Evolutionary conservation across 2,888 invertebrate species (phyloP), one percentile per base, ranked within the genome.

Genomic region (Micropterix aruncella): DNA sequence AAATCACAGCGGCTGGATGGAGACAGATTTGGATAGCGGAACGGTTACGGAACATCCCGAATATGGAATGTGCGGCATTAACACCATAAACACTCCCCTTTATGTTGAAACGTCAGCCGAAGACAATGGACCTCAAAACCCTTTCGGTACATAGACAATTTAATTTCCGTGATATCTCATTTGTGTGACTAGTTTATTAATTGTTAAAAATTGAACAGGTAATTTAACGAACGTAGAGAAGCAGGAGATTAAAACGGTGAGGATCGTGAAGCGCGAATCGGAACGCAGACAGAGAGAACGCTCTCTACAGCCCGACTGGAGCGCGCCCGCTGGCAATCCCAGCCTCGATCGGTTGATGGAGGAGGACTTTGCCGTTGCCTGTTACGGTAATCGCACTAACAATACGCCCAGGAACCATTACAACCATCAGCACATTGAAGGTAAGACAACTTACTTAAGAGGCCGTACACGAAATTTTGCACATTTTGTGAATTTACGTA

Each of bases 241-340:
- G 53, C 79, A 84, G 60, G 91, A 92, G 65, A 88, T 89, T 46
- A 90, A 92, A 73, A 93, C 93, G 0, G 93, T 94, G 15, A 76
- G 93, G 47, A 92, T 93, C 55, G 92, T 94, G 1, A 94, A 94
- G 65, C 73, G 92, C 12, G 91, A 92, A 60, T 88, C 90, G 16
- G 92, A 91, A 60, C 75, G 90, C 43, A 72, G 92, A 1, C 88
- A 88, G 57, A 70, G 87, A 41, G 88, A 88, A 54, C 79, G 85
- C 40, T 70, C 70, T 1, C 55, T 71, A 1, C 71, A 71, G 48
- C 71, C 71, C 0, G 71, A 71, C 46, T 71, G 70, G 70, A 60
- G 66, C 0, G 54, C 58, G 3, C 64, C 60, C 50, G 64, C 62
- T 43, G 59, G 67, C 14, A 62, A 64, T 0, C 62, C 66, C 3